phyloP scores from a whole-genome alignment of 1,140 invertebrate genomes.

The Heliconius nattereri region DNA sequence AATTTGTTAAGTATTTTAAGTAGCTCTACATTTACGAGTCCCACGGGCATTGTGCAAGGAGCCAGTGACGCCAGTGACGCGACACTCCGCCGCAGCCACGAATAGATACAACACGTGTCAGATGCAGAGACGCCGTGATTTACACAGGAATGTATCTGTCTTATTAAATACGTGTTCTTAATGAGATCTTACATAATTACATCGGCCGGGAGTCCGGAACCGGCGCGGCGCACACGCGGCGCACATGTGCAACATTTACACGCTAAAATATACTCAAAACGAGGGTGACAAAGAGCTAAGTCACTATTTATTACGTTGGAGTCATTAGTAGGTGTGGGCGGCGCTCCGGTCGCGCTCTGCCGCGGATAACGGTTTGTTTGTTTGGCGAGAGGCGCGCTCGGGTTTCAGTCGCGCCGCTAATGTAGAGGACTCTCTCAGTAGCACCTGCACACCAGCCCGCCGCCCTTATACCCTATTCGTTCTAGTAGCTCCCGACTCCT shows the following conservation, averaged over 20 bases:
- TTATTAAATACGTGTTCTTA: conserved; percentile 40
- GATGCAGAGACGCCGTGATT: conserved; percentile 27
- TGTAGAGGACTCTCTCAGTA: conserved; percentile 27
- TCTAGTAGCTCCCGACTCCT: too few species aligned
- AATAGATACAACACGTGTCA: conserved; percentile 17
- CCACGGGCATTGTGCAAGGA: neutral
- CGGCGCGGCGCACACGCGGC: conserved; percentile 26
- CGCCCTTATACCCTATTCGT: too few species aligned
- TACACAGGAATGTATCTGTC: conserved; percentile 34
- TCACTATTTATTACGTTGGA: neutral
- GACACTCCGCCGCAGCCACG: neutral
- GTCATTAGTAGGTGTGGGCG: conserved; percentile 10
- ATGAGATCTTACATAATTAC: conserved; percentile 41
- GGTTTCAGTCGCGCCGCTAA: conserved; percentile 48
- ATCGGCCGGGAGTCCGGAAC: conserved; percentile 38
- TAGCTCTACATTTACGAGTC: neutral
- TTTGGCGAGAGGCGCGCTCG: conserved; percentile 9
- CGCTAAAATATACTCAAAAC: neutral
- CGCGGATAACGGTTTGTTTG: conserved; percentile 47
- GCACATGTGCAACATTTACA: neutral
- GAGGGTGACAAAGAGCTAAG: neutral
- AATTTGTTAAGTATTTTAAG: neutral
- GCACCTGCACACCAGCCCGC: too few species aligned
- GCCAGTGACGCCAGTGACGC: neutral
- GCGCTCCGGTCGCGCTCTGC: conserved; percentile 32